Percentiles rank a stretch among this genome's conserved stretches.
Conservation (phyloP, 37 sponge, comb jelly and placozoan species). For the Haliclona indistincta region DNA sequence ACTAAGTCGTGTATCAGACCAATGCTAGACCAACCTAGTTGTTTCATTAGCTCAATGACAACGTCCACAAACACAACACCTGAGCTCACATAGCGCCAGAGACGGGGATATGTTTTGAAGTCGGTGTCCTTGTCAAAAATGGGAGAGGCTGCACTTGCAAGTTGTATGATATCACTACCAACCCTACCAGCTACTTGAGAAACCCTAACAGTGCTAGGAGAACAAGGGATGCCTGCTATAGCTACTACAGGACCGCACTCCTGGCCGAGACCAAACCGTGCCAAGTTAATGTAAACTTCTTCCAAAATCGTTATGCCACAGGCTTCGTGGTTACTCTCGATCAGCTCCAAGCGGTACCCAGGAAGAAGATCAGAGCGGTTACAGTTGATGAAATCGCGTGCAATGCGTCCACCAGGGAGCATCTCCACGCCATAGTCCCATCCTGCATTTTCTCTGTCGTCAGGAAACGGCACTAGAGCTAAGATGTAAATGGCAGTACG, state of each 20-base stretch:
- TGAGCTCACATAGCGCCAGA: background rate
- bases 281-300: too few species aligned
- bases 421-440: background rate
- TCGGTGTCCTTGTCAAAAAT: background rate
- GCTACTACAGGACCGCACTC: background rate
- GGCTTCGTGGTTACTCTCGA: background rate
- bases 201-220: background rate
- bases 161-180: slow-evolving; percentile 2
- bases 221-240: background rate
- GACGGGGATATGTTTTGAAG: background rate
- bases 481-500: too few species aligned
- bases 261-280: background rate
- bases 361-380: background rate
- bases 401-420: background rate
- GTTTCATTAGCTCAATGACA: background rate
- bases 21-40: background rate
- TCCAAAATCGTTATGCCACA: slow-evolving; percentile 3
- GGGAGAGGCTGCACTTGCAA: background rate
- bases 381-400: background rate
- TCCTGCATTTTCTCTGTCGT: background rate
- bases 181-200: slow-evolving; percentile 3
- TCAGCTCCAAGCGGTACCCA: background rate
- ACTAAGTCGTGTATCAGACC: background rate
- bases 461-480: too few species aligned
- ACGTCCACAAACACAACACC: background rate